phyloP scores from a whole-genome alignment of 2,888 invertebrate species.

The Epinotia demarniana region DNA sequence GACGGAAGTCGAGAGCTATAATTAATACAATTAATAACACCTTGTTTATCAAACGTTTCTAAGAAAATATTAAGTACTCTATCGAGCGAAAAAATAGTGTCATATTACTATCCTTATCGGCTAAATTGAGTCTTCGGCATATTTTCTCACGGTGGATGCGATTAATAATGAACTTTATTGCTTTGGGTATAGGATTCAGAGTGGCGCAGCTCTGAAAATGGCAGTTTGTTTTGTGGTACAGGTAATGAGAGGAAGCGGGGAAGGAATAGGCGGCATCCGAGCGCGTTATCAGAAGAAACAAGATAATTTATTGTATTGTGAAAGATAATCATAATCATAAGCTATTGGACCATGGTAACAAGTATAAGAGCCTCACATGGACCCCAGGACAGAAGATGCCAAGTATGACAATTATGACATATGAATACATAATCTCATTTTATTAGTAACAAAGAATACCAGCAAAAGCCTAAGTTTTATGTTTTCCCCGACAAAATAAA shows the following conservation, averaged over 20 bases:
- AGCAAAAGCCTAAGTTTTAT: no score
- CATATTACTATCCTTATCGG: constrained; percentile 37
- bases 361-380: no score
- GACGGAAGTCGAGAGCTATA: constrained; percentile 19
- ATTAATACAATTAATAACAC: constrained; percentile 6
- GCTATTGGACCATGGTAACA: no score
- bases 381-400: no score
- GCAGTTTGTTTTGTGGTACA: constrained; percentile 30
- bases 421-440: no score
- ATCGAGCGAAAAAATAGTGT: constrained; percentile 33
- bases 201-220: not conserved
- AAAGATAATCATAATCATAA: not conserved
- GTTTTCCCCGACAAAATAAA: no score
- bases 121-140: constrained; percentile 42
- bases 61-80: constrained; percentile 39
- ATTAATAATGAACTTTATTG: constrained; percentile 6
- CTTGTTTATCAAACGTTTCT: constrained; percentile 39
- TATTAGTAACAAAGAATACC: no score
- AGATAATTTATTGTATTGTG: not conserved
- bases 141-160: constrained; percentile 42
- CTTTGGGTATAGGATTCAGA: not conserved
- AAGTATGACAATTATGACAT: no score
- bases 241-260: constrained; percentile 2
- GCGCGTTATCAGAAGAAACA: not conserved
- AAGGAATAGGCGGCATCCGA: not conserved